Evolutionary conservation across 2,113 vertebrate genomes (phyloP).

Genomic region (Chinchilla lanigera): DNA sequence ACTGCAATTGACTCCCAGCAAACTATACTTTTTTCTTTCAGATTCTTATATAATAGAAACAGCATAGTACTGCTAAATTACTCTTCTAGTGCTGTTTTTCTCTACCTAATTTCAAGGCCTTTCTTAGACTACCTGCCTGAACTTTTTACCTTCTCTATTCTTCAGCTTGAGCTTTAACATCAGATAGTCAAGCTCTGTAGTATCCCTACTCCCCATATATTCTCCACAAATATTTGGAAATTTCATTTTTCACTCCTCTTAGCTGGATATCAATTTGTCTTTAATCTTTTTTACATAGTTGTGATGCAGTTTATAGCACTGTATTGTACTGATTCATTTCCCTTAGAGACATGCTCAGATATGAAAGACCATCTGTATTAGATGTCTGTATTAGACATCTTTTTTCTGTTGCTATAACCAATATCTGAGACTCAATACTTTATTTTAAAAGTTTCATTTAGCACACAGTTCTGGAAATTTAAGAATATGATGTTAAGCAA

Average conservation of each 20-base stretch:
- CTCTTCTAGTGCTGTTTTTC: background rate
- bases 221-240: background rate
- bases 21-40: conserved; percentile 35
- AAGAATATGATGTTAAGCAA: background rate
- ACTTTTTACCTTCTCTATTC: background rate
- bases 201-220: background rate
- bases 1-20: background rate
- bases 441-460: background rate
- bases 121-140: background rate
- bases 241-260: conserved; percentile 17
- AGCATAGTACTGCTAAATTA: background rate
- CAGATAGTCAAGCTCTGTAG: background rate
- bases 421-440: background rate
- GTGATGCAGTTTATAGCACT: background rate
- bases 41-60: background rate
- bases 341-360: background rate
- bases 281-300: background rate
- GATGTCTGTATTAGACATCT: no score
- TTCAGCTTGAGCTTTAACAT: background rate
- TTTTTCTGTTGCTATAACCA: background rate
- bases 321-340: background rate
- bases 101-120: background rate
- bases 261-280: background rate
- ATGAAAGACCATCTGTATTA: background rate
- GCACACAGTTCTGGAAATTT: background rate